These are phyloP conservation scores for Aphrophora alni DNA, from an alignment of 2,888 invertebrate species.

Conservation along the genomic window DNA sequence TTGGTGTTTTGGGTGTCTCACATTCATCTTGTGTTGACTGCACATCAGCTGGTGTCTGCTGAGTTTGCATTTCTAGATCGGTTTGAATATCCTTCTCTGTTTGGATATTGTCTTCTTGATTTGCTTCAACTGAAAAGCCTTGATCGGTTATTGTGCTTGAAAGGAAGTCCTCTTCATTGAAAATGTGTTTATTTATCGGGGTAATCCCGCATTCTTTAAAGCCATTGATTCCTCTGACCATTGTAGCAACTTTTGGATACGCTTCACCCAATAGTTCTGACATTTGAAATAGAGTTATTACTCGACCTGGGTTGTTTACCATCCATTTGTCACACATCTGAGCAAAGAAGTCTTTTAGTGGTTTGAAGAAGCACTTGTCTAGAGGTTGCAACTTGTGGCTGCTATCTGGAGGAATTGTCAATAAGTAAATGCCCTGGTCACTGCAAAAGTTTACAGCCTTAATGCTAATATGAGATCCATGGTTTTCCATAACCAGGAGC, in stretches of 20 bases:
- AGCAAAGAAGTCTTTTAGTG: neutral
- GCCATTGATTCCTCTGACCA: neutral
- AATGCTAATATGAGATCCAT: too few relatives aligned
- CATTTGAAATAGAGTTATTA: neutral
- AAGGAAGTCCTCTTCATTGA: neutral
- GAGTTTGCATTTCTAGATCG: neutral
- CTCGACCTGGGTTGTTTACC: neutral
- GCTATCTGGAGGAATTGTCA: too few relatives aligned
- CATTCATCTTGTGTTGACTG: neutral
- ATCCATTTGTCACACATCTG: neutral
- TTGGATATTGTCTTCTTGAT: too few relatives aligned
- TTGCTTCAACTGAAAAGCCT: too few relatives aligned
- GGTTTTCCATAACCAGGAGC: neutral
- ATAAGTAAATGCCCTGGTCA: conserved; percentile 24
- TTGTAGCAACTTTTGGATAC: neutral
- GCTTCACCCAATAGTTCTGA: too few relatives aligned
- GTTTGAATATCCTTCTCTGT: neutral
- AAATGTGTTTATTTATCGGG: neutral
- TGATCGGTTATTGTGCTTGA: too few relatives aligned
- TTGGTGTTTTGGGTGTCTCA: too few relatives aligned
- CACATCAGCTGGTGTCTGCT: neutral
- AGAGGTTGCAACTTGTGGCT: conserved; percentile 28
- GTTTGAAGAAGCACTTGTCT: conserved; percentile 35
- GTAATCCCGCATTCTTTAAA: too few relatives aligned
- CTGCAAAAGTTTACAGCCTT: conserved; percentile 9